Conservation (phyloP, 1,140 invertebrate species). For the Tetramorium alpestre region DNA sequence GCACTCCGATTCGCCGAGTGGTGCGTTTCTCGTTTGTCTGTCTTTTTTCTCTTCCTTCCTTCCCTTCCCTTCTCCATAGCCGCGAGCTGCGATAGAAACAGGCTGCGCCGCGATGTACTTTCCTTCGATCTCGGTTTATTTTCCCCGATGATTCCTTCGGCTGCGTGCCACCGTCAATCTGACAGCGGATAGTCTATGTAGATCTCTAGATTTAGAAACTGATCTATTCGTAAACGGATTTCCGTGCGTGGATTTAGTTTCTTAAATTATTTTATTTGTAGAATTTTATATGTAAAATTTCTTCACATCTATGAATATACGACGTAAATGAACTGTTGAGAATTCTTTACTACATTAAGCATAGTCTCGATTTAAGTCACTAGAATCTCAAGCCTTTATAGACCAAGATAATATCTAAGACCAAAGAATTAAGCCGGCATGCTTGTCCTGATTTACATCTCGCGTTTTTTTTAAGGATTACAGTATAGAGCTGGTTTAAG, state of each 20-base stretch:
- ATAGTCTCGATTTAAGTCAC: slow-evolving; percentile 10
- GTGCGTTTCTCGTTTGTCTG: slow-evolving; percentile 59
- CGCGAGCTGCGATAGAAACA: slow-evolving; percentile 24
- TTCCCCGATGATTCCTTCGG: slow-evolving; percentile 64
- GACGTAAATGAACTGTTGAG: neutral
- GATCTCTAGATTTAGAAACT: slow-evolving; percentile 2
- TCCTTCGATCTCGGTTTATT: slow-evolving; percentile 65
- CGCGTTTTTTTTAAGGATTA: neutral
- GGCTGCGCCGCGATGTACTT: slow-evolving; percentile 1
- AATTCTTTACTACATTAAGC: slow-evolving; percentile 21
- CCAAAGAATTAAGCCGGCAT: slow-evolving; percentile 13
- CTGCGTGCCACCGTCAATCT: slow-evolving; percentile 8
- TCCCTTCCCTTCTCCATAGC: neutral
- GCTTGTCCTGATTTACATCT: neutral
- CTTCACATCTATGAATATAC: neutral
- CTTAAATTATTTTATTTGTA: neutral
- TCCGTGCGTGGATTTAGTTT: neutral
- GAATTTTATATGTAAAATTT: neutral
- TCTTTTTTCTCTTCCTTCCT: neutral
- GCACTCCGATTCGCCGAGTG: slow-evolving; percentile 61
- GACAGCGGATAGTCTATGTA: neutral
- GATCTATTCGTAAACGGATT: neutral
- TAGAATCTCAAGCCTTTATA: neutral
- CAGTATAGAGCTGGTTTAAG: neutral
- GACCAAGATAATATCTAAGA: neutral